These are phyloP conservation scores for Triplophysa siluroides DNA, from an alignment of 2,113 vertebrate species.

Conservation along the genomic window DNA sequence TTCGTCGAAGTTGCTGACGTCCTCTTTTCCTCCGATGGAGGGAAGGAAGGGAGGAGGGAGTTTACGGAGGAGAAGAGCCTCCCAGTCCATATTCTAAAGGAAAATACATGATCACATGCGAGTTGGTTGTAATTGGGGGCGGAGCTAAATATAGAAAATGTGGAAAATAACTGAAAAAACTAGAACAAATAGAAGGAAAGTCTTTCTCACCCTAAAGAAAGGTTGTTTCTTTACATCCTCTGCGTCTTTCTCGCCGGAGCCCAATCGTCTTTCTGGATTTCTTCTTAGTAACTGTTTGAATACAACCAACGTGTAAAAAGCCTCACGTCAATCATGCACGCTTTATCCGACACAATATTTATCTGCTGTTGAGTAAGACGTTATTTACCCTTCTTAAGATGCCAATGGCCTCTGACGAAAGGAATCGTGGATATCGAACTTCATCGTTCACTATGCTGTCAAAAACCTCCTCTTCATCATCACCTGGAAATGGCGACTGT, in stretches of 20 bases:
- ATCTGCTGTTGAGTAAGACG: not conserved
- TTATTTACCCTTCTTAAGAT: conserved; percentile 93
- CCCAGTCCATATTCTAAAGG: conserved; percentile 90
- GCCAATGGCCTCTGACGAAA: conserved; percentile 94
- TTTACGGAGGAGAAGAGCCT: conserved; percentile 86
- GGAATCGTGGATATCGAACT: conserved; percentile 95
- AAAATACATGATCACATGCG: not conserved
- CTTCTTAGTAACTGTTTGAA: conserved; percentile 84
- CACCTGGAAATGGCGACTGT: conserved; percentile 96
- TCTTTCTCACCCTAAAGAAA: conserved; percentile 88
- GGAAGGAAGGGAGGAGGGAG: conserved; percentile 93
- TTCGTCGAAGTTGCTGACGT: conserved; percentile 97
- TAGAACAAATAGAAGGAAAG: too few relatives aligned
- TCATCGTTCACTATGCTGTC: conserved; percentile 99
- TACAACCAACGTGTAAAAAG: not conserved
- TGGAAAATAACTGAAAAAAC: too few relatives aligned
- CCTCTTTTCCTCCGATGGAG: conserved; percentile 85
- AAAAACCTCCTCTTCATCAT: conserved; percentile 98
- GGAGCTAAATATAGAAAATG: too few relatives aligned
- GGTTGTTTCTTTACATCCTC: conserved; percentile 98
- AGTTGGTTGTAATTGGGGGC: too few relatives aligned
- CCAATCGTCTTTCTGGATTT: conserved; percentile 92
- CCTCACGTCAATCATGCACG: not conserved
- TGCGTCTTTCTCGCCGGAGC: conserved; percentile 93
- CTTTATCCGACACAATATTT: not conserved